phyloP scores from a whole-genome alignment of 1,140 invertebrate species.

The Procambarus virginalis region DNA sequence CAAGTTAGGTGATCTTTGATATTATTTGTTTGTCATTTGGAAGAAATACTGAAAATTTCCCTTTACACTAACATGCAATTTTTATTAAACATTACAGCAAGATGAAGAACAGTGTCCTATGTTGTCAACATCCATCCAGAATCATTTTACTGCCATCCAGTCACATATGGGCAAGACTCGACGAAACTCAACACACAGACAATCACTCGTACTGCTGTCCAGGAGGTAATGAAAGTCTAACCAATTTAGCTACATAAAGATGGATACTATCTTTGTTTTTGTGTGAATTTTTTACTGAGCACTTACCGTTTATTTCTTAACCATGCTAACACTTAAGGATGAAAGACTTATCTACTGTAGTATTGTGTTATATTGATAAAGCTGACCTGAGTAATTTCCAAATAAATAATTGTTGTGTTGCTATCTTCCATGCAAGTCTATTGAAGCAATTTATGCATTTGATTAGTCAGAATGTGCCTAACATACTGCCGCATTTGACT shows the following conservation, averaged over 20 bases:
- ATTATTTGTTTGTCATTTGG: too few relatives aligned
- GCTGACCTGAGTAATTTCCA: too few relatives aligned
- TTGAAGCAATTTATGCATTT: too few relatives aligned
- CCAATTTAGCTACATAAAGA: too few relatives aligned
- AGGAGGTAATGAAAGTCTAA: slow-evolving; percentile 51
- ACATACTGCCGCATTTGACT: not conserved
- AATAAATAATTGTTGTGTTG: not conserved
- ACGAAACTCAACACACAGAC: slow-evolving; percentile 64
- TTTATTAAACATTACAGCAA: slow-evolving; percentile 76
- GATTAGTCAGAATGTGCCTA: not conserved
- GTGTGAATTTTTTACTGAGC: not conserved
- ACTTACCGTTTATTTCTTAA: not conserved
- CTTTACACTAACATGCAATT: too few relatives aligned
- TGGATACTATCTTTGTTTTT: not conserved
- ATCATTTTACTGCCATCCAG: slow-evolving; percentile 91
- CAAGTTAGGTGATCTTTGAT: too few relatives aligned
- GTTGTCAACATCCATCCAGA: slow-evolving; percentile 86
- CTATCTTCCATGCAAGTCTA: not conserved
- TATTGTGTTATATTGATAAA: too few relatives aligned
- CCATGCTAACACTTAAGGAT: not conserved
- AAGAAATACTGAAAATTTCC: too few relatives aligned
- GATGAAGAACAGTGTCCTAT: slow-evolving; percentile 88
- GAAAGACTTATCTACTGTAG: not conserved
- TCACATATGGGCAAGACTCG: slow-evolving; percentile 53
- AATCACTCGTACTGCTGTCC: slow-evolving; percentile 64